A percentile compares a stretch with the other conserved stretches of the same genome.
Evolutionary conservation across 2,888 invertebrate genomes (phyloP).

Genomic region (Fabriciana adippe): DNA sequence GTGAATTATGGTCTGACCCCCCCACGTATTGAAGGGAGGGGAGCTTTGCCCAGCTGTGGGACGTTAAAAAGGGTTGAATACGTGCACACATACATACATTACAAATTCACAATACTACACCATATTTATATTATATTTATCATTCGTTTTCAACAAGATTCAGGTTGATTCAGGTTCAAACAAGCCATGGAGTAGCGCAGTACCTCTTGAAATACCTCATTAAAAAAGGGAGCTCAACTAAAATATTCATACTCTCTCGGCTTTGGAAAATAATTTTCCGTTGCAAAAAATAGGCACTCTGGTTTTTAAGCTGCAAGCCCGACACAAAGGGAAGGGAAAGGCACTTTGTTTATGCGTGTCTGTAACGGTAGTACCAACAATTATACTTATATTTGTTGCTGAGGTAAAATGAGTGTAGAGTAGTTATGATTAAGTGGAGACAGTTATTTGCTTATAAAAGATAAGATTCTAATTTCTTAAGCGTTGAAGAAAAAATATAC

Average conservation of each 20-base stretch:
- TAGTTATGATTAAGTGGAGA: slow-evolving; percentile 1
- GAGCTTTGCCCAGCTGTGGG: too few relatives aligned
- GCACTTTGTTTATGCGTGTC: slow-evolving; percentile 22
- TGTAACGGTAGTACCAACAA: slow-evolving; percentile 6
- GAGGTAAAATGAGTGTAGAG: slow-evolving; percentile 4
- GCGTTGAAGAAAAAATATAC: too few relatives aligned
- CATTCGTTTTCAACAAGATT: not conserved
- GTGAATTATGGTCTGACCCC: too few relatives aligned
- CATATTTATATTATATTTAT: slow-evolving; percentile 4
- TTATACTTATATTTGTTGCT: not conserved
- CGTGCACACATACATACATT: not conserved
- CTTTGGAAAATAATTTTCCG: slow-evolving; percentile 22
- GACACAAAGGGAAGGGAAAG: slow-evolving; percentile 19
- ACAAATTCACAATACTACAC: not conserved
- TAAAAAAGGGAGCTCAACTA: slow-evolving; percentile 23
- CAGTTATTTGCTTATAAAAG: not conserved
- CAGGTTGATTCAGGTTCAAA: slow-evolving; percentile 13
- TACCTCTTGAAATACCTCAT: slow-evolving; percentile 24
- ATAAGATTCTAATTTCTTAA: not conserved
- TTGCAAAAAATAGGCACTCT: slow-evolving; percentile 16
- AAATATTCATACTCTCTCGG: slow-evolving; percentile 23
- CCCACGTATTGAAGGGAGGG: too few relatives aligned
- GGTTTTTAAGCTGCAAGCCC: slow-evolving; percentile 14
- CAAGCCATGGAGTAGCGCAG: slow-evolving; percentile 20
- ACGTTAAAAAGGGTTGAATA: too few relatives aligned